phyloP scores from a whole-genome alignment of 2,113 vertebrate species.

The Equus quagga region DNA sequence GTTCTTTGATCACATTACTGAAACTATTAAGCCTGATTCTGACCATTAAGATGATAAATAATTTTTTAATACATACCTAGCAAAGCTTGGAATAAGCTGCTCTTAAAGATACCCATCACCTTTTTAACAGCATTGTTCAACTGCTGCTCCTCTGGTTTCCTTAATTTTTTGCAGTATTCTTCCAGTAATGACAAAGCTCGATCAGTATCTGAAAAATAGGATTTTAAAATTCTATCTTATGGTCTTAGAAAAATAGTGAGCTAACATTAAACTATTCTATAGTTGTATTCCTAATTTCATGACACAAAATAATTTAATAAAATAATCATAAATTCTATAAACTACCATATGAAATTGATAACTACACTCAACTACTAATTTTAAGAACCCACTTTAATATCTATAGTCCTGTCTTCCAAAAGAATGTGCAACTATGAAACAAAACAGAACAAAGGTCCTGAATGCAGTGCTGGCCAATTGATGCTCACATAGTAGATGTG shows the following conservation, averaged over 20 bases:
- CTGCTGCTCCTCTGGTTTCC: conserved; percentile 93
- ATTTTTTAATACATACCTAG: conserved; percentile 91
- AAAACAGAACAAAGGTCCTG: neutral
- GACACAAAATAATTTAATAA: conserved; percentile 40
- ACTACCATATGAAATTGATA: neutral
- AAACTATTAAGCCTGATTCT: conserved; percentile 5
- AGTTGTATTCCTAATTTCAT: conserved; percentile 16
- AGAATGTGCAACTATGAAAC: conserved; percentile 26
- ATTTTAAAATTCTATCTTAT: conserved; percentile 67
- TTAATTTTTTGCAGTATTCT: conserved; percentile 95
- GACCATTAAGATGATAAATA: neutral
- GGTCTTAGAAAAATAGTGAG: conserved; percentile 45
- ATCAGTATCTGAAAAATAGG: conserved; percentile 91
- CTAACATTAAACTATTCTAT: neutral
- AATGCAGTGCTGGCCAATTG: neutral
- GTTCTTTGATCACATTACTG: conserved; percentile 28
- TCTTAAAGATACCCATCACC: conserved; percentile 96
- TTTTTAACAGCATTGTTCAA: conserved; percentile 95
- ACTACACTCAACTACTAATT: neutral
- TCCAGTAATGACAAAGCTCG: conserved; percentile 94
- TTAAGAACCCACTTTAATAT: conserved; percentile 46
- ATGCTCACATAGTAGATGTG: neutral
- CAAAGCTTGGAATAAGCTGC: conserved; percentile 96
- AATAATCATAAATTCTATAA: conserved; percentile 36
- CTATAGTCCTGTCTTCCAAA: conserved; percentile 7